Base-by-base conservation (phyloP, 2,113 vertebrate species). In the Coptodon rendalli region DNA sequence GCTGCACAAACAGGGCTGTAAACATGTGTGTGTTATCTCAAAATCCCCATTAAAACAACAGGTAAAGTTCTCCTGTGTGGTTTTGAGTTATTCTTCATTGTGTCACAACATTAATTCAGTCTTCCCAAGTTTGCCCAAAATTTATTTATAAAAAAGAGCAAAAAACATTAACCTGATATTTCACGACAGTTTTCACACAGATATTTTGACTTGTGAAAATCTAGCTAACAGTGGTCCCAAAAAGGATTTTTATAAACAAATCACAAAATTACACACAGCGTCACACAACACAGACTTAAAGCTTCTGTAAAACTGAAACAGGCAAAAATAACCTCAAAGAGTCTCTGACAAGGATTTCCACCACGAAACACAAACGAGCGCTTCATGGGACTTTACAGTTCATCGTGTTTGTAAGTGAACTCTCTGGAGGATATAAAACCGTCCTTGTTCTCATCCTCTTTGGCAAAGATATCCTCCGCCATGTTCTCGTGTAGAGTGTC, bases 361-460 rank as follows among this genome's bases (percentile, higher is more conserved):
- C 19, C 10, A n/a, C 5, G 11, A 1, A 78, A 50, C 2, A 78
- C 27, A 52, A 52, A 9, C 2, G 45, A 78, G 45, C 0, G 6
- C 73, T 52, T 78, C 45, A 19, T 52, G 27, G 17, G 73, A 50
- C 14, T 73, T 95, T 96, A 99, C 68, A 99, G 96, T 86, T 99
- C 99, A 80, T 99, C 99, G 1, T 99, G 98, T 90, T 97, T 96
- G 95, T 98, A 99, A 0, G 98, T 99, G 89, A 99, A 99, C 94
- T 99, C 99, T 90, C 98, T 97, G 31, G 99, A 97, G 90, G 99
- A 99, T 95, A 99, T 98, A 95, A 97, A 98, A 31, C 99, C 98
- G 7, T 99, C 99, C 68, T 95, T 95, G 88, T 99, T 98, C 94
- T 98, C 96, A 89, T 99, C 99, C 96, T 99, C 99, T 95, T 97